Base-by-base conservation (phyloP, 2,113 vertebrate species). In the Urocynchramus pylzowi region DNA sequence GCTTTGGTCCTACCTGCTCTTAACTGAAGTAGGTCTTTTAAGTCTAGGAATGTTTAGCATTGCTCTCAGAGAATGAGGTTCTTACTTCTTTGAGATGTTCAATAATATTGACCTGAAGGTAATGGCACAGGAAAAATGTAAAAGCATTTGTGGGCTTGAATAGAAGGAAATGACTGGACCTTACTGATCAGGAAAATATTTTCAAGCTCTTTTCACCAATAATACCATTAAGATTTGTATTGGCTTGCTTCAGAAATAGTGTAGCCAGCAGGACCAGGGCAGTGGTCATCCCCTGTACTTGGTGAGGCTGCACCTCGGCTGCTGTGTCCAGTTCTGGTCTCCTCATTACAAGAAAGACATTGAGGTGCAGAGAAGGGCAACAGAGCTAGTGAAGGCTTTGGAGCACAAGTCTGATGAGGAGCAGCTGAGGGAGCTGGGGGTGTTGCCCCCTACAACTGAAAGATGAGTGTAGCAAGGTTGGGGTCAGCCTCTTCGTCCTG, bases 121-220 rank as follows among this genome's bases (percentile, higher is more conserved):
- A 74, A 95, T 69, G 89, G 50, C 47, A 79, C 76, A 50, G 84
- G 85, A 81, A 65, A 86, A 90, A 75, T 11, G 15, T 74, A 37
- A 18, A 67, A 73, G 56, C 73, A 17, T 75, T 71, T 90, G 68
- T 52, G 64, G 53, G 37, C 76, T 87, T 4, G 2, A 35, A 59
- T 42, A 59, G 71, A 89, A 95, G 59, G 47, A 92, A 94, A 68
- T 56, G 14, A 88, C 67, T 87, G 63, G 75, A 86, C 85, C 69
- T 92, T 95, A 90, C 84, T 96, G 93, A 94, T 95, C 77, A 94
- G 95, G 87, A 90, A 96, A 97, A 92, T 54, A 92, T 78, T 94
- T 76, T 96, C 4, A 9, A 68, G 24, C 71, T 80, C 27, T 65
- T 90, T 89, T 92, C 82, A 78, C 75, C 49, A 90, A 41, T 63